Percentiles rank a stretch among this genome's conserved stretches.
These are phyloP conservation scores for Benitochromis conjunctus DNA, from an alignment of 2,113 vertebrate species.

Conservation along the genomic window DNA sequence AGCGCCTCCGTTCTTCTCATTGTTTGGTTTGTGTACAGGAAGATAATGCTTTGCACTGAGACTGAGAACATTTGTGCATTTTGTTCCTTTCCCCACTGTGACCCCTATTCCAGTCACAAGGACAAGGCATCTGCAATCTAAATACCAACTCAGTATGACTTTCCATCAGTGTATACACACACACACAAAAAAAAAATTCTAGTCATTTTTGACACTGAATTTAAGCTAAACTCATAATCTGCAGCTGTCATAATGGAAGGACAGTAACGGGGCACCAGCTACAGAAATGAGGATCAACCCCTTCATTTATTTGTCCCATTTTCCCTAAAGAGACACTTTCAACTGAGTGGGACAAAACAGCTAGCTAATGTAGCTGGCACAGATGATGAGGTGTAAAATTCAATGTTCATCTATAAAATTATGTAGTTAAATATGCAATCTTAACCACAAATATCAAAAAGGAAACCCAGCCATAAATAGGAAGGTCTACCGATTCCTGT, in stretches of 20 bases:
- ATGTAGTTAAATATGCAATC: background rate
- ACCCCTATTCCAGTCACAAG: conserved; percentile 41
- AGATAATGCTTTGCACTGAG: background rate
- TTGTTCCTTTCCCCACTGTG: conserved; percentile 23
- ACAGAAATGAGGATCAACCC: background rate
- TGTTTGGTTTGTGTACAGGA: background rate
- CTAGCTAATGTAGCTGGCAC: background rate
- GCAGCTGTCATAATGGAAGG: background rate
- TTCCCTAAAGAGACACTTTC: background rate
- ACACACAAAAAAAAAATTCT: background rate
- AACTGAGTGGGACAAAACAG: background rate
- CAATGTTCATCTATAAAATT: background rate
- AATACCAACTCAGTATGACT: background rate
- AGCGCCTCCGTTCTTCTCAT: background rate
- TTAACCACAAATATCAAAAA: background rate
- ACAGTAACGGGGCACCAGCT: background rate
- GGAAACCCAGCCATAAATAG: background rate
- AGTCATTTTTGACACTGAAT: background rate
- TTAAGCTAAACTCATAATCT: background rate
- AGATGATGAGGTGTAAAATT: background rate
- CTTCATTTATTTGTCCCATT: background rate
- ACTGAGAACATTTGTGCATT: background rate
- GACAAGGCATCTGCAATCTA: background rate
- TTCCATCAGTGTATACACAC: background rate
- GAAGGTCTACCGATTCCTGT: background rate